Base-by-base conservation (phyloP, 2,888 invertebrate species). In the Chrysopilus asiliformis region DNA sequence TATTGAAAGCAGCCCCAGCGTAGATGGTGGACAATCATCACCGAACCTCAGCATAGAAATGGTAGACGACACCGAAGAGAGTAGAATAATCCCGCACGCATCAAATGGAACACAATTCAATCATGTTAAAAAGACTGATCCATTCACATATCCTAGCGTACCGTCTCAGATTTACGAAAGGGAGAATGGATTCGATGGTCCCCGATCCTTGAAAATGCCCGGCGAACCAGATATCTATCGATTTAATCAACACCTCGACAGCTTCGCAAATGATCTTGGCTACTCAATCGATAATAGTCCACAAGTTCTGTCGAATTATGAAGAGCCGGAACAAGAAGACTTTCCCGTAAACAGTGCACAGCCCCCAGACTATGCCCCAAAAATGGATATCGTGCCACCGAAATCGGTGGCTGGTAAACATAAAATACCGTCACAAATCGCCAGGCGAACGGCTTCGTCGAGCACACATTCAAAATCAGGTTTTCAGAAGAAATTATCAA, bases 311-410 rank as follows among this genome's bases (percentile, higher is more conserved):
- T 53, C 51, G 6, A 61, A 63, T 38, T 60, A 59, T 43, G 57
- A 60, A 33, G 57, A 53, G 40, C 59, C 61, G 40, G 55, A 62
- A 51, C 56, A 56, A 12, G 62, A 63, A 47, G 62, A 63, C 41
- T 63, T 64, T 43, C 61, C 61, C 5, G 60, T 64, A 19, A 63
- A 63, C 38, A 51, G 38, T 45, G 50, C 51, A 6, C 50, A 51
- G 39, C 47, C 44, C 26, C 52, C 52, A 8, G 50, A 51, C 37
- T 53, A 50, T 47, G 52, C 52, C 29, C 49, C 47, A 53, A 45
- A 60, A 58, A 43, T 52, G 58, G 24, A 54, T 30, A 38, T 35
- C 33, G 10, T 30, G 20, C 29, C 41, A 14, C 16, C 43, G 12
- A 19, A 34, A 14, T 25, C 17, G 30, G n/a, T 32, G 6, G 16